Evolutionary conservation across 2,797 vertebrate genomes (phyloP), one percentile per base, ranked within the genome.

Genomic region (Pogonophryne albipinna): DNA sequence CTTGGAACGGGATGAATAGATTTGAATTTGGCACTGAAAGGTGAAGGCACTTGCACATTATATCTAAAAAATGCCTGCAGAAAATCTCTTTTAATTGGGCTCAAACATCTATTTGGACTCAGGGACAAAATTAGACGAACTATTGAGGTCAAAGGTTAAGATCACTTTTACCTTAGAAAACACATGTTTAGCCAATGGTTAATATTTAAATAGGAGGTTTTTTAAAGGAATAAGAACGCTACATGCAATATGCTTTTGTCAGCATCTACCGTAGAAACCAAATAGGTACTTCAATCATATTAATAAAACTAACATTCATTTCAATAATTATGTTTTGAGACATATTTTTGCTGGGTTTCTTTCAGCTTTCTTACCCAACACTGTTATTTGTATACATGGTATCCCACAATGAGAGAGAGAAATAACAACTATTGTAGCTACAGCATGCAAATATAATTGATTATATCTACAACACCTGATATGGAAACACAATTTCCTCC

Each of bases 401-500:
- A 62, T 46, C 76, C 64, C 62, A 17, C 12, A 13, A n/a, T 61
- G 20, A 55, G 42, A 11, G 4, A 49, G 20, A 58, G 42, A 5
- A 61, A 47, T 11, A 53, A 34, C 41, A 57, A 15, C 27, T 20
- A 17, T 2, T 34, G 11, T 3, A 20, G 17, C 46, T 56, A n/a
- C 41, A 31, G n/a, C 62, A 17, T 41, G 47, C 12, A 64, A 14
- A 20, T 19, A 70, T 41, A 44, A 51, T 74, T 74, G 52, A 27
- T 60, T 68, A 2, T 51, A 70, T 19, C 20, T 58, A 76, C 56
- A 53, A 51, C 50, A 41, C 46, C 57, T 62, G 34, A 67, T 70
- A 70, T 62, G 53, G 66, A 87, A 81, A 87, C 66, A 41, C 51
- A 53, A 42, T 71, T 84, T 34, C 16, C 59, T 63, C 76, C 59